phyloP scores from a whole-genome alignment of 2,797 vertebrate species.

The Fundulus diaphanus region DNA sequence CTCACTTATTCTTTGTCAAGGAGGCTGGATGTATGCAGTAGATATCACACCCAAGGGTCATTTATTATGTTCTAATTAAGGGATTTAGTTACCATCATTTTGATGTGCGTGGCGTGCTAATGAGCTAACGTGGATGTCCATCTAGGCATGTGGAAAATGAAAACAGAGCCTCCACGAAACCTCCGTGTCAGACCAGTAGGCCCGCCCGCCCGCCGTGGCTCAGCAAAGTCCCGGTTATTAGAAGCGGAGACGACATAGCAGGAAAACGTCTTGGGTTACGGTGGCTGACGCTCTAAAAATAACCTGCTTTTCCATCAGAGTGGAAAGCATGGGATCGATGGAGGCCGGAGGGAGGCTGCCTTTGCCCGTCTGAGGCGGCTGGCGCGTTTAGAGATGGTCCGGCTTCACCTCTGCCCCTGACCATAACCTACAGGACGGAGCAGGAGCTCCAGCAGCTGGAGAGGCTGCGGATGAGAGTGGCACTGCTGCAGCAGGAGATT shows the following conservation, averaged over 20 bases:
- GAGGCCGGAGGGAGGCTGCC: slow-evolving; percentile 66
- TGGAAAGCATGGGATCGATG: slow-evolving; percentile 78
- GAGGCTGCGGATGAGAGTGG: slow-evolving; percentile 71
- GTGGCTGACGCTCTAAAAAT: slow-evolving; percentile 78
- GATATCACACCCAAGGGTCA: not conserved
- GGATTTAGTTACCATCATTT: slow-evolving; percentile 29
- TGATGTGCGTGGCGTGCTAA: slow-evolving; percentile 48
- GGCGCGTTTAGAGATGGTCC: slow-evolving; percentile 43
- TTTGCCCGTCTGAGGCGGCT: slow-evolving; percentile 59
- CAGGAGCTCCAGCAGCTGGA: slow-evolving; percentile 76
- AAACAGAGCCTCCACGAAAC: slow-evolving; percentile 63
- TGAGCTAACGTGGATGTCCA: slow-evolving; percentile 62
- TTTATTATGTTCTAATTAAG: slow-evolving; percentile 5
- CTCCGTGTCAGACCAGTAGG: slow-evolving; percentile 56
- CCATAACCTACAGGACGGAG: slow-evolving; percentile 70
- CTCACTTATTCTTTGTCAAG: slow-evolving; percentile 6
- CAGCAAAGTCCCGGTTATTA: slow-evolving; percentile 67
- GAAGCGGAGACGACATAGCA: slow-evolving; percentile 67
- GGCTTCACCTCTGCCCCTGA: slow-evolving; percentile 53
- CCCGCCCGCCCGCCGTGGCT: slow-evolving; percentile 45
- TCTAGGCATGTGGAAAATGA: slow-evolving; percentile 70
- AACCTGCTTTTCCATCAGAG: slow-evolving; percentile 76
- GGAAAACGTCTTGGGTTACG: slow-evolving; percentile 68
- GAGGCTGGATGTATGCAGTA: not conserved
- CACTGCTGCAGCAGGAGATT: slow-evolving; percentile 76